Percentiles rank a stretch among this genome's conserved stretches.
phyloP scores from a whole-genome alignment of 1,140 invertebrate genomes.

The Temnothorax curvispinosus region DNA sequence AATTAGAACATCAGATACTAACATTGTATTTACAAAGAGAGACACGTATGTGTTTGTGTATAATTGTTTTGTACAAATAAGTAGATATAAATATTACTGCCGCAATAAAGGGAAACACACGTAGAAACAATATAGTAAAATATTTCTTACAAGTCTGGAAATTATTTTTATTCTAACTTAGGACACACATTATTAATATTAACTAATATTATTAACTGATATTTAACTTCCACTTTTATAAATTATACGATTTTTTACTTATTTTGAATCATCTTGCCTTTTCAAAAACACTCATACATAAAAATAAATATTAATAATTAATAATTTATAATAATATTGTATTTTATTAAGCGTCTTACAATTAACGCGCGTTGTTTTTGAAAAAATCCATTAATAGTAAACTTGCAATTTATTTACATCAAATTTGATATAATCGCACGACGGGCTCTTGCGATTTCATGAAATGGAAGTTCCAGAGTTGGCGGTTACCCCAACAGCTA shows the following conservation, averaged over 20 bases:
- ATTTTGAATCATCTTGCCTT: not conserved
- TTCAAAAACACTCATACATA: not conserved
- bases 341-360: not conserved
- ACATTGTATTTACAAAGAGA: conserved; percentile 28
- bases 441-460: not conserved
- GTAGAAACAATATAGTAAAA: conserved; percentile 2
- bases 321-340: not conserved
- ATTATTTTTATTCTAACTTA: not conserved
- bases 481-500: conserved; percentile 1
- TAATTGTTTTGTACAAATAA: conserved; percentile 37
- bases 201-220: too few species aligned
- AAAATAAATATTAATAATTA: not conserved
- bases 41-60: not conserved
- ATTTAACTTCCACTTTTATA: not conserved
- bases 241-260: not conserved
- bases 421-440: conserved; percentile 9
- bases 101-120: conserved; percentile 10
- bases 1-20: conserved; percentile 25
- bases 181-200: not conserved
- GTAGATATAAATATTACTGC: not conserved
- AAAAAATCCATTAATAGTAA: not conserved
- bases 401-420: conserved; percentile 13
- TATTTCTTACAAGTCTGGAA: not conserved
- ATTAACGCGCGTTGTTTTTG: not conserved
- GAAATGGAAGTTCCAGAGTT: conserved; percentile 21